Base-by-base conservation (phyloP, 2,113 vertebrate genomes). In the Pluvianellus socialis region DNA sequence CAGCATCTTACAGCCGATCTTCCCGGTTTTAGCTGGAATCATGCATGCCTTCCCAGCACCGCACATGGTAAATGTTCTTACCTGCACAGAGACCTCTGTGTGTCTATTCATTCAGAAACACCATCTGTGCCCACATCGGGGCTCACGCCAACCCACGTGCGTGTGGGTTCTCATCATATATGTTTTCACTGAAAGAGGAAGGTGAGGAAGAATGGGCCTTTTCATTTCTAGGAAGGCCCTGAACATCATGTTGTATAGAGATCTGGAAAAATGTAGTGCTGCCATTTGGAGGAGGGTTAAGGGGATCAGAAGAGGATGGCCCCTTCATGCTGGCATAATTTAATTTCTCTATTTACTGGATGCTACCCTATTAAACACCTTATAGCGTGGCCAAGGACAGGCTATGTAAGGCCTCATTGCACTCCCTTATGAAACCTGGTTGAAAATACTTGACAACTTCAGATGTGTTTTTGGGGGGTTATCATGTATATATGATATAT, bases 221-320 rank as follows among this genome's bases (percentile, higher is more conserved):
- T 90, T 89, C 74, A 86, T 91, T 94, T 94, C 83, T 58, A 94
- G 88, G 88, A 86, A 92, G 62, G 45, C 44, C 67, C 72, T 52
- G 62, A 86, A 68, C 56, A 33, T 75, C 14, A 12, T 73, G 82
- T 67, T 81, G 67, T 45, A 32, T 35, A 55, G 21, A 44, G 65
- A 24, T 65, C 65, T 84, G 73, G 61, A 79, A 92, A 91, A 92
- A 79, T 30, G 76, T 88, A 86, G 35, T 38, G 12, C 13, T 94
- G 40, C 58, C 35, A 28, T 87, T 87, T 72, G 45, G 79, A 80
- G 56, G 50, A 68, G 71, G 90, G 72, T 56, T 94, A 27, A 61
- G 68, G 32, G 65, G n/a, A 28, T 71, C 66, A 79, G 73, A 80
- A 86, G 62, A 90, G 55, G 38, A 91, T 22, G 30, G 42, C 5